Evolutionary conservation across 2,888 invertebrate genomes (phyloP), one percentile per base, ranked within the genome.

Genomic region (Dinocampus coccinellae): DNA sequence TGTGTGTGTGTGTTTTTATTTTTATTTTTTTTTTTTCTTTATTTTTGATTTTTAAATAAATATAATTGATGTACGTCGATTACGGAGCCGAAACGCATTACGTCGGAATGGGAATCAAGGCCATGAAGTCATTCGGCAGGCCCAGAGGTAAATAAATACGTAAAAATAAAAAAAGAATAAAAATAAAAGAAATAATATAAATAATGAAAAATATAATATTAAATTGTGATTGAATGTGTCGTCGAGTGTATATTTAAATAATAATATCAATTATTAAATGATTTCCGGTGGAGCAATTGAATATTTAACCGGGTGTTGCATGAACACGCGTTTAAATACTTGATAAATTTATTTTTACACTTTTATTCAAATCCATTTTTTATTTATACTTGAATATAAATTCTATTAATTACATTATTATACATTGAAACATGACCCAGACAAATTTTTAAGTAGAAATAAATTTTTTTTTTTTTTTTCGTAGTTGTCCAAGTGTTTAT

Each of bases 121-220:
- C 92, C 89, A 93, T 94, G 93, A 94, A 94, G 92, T 93, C 94
- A 90, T 93, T 93, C 90, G 93, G 92, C 91, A 93, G 93, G 92
- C 92, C 93, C 89, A 94, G 93, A 93, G 93, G 93, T 94, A 90
- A 90, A 60, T 58, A 9, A 65, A 61, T 69, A 67, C 57, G 62
- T 7, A 20, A 2, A 47, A 47, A 10, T 16, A 47, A 13, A n/a
- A 39, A 16, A 29, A 4, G 29, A 29, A 7, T 7, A 4, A 29
- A n/a, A n/a, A 7, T 3, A 7, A 29, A 7, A 29, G 29, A 29
- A 7, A 29, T 29, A n/a, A n/a, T n/a, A n/a, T n/a, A n/a, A n/a
- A n/a, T n/a, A n/a, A n/a, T 13, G 39, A 3, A 3, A 3, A 7
- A 1, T 0, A n/a, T 47, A 1, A n/a, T 39, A 39, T 47, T 16